Percentiles rank a stretch among this genome's conserved stretches.
Evolutionary conservation across 2,113 vertebrate species (phyloP).

Genomic region (Tricholaema leucomelas): DNA sequence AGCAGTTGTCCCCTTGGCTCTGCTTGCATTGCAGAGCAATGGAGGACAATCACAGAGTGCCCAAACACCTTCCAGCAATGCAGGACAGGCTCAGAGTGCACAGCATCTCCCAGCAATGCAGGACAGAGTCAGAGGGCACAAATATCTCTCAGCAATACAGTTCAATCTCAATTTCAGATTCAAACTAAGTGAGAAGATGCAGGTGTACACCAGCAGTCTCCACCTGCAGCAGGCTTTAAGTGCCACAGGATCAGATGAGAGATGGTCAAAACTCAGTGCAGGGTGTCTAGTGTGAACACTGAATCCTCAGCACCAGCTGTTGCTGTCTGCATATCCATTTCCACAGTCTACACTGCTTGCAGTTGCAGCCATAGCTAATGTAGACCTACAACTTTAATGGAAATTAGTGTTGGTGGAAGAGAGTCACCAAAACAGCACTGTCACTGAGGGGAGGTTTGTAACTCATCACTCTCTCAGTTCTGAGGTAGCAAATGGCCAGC

Average conservation of each 20-base stretch:
- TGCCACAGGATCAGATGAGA: not conserved
- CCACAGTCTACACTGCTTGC: not conserved
- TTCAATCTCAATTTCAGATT: too few relatives aligned
- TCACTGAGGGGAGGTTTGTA: not conserved
- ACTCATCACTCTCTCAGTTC: slow-evolving; percentile 10
- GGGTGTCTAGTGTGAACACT: not conserved
- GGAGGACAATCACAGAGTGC: not conserved
- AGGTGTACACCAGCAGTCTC: not conserved
- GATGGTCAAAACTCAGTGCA: not conserved
- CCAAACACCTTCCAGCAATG: not conserved
- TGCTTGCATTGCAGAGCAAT: not conserved
- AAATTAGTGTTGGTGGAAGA: slow-evolving; percentile 6
- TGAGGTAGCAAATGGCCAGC: slow-evolving; percentile 16
- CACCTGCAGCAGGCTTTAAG: not conserved
- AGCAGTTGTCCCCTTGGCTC: not conserved
- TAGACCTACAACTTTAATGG: not conserved
- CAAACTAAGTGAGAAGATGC: not conserved
- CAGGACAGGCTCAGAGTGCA: not conserved
- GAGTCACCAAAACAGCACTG: not conserved
- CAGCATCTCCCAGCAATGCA: not conserved
- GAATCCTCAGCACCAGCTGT: not conserved
- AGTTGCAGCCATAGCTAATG: not conserved
- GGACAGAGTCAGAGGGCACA: not conserved
- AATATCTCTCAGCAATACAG: not conserved
- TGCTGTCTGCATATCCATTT: not conserved